Evolutionary conservation across 2,888 invertebrate genomes (phyloP).

Genomic region (Andrena trimmerana): DNA sequence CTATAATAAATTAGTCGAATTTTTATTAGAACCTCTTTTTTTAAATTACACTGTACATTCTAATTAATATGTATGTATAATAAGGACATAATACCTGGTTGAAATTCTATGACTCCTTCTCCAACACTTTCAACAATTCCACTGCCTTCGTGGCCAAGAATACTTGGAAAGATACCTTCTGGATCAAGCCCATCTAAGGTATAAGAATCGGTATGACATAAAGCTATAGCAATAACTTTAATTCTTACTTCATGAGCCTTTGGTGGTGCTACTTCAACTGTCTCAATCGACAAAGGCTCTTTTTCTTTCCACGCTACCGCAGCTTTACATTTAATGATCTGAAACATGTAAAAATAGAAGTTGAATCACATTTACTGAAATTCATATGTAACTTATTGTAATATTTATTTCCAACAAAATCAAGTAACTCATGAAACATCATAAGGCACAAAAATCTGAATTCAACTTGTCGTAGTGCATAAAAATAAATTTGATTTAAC

Average conservation of each 20-base stretch:
- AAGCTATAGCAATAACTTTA: slow-evolving; percentile 91
- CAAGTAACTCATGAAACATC: background rate
- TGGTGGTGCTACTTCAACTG: slow-evolving; percentile 97
- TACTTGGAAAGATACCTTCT: slow-evolving; percentile 96
- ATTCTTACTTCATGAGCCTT: slow-evolving; percentile 96
- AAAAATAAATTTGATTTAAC: background rate
- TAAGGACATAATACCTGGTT: slow-evolving; percentile 87
- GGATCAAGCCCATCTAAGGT: slow-evolving; percentile 95
- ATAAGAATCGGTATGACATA: slow-evolving; percentile 98
- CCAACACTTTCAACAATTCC: slow-evolving; percentile 99
- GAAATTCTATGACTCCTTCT: slow-evolving; percentile 94
- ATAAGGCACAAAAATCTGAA: background rate
- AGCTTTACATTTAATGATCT: slow-evolving; percentile 96
- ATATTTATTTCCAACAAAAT: background rate
- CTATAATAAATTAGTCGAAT: no score
- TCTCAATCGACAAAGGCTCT: slow-evolving; percentile 95
- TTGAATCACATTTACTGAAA: background rate
- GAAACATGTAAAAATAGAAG: slow-evolving; percentile 54
- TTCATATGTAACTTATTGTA: no score
- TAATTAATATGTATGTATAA: slow-evolving; percentile 5
- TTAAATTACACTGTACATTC: background rate
- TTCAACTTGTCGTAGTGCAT: no score
- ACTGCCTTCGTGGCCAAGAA: slow-evolving; percentile 98
- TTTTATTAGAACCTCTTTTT: background rate
- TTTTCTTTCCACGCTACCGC: slow-evolving; percentile 99